Percentiles rank a stretch among this genome's conserved stretches.
Evolutionary conservation across 2,888 invertebrate species (phyloP).

Genomic region (Calliopum simillimum): DNA sequence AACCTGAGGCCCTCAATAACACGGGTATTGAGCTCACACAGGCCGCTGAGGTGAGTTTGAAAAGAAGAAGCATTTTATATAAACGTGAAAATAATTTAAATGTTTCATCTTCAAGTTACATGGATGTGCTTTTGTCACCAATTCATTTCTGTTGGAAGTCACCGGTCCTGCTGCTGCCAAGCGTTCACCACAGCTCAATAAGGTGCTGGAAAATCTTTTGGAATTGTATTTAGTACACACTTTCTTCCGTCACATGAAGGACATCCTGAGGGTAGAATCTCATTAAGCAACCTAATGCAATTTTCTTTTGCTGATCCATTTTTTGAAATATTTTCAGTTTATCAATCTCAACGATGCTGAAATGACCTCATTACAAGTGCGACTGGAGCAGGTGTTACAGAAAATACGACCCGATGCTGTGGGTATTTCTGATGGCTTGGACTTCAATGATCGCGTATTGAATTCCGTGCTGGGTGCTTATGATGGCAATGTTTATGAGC

Average conservation of each 20-base stretch:
- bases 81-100: not conserved
- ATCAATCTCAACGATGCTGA: too few species aligned
- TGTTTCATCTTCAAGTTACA: conserved; percentile 75
- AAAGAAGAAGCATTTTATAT: too few species aligned
- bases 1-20: conserved; percentile 89
- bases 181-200: conserved; percentile 72
- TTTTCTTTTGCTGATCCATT: not conserved
- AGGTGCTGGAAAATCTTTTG: conserved; percentile 77
- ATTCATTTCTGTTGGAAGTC: conserved; percentile 75
- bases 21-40: conserved; percentile 85
- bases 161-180: conserved; percentile 69
- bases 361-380: too few species aligned
- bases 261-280: conserved; percentile 79
- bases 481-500: too few species aligned
- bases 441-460: too few species aligned
- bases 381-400: too few species aligned
- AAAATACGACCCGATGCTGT: too few species aligned
- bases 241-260: conserved; percentile 80
- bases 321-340: not conserved
- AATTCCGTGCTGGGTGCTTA: too few species aligned
- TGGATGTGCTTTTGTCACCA: conserved; percentile 83
- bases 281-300: not conserved
- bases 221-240: conserved; percentile 84
- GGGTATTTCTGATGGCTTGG: too few species aligned
- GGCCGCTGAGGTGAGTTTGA: conserved; percentile 80